Evolutionary conservation across 1,140 invertebrate genomes (phyloP), one percentile per base, ranked within the genome.

Genomic region (Holotrichia oblita): DNA sequence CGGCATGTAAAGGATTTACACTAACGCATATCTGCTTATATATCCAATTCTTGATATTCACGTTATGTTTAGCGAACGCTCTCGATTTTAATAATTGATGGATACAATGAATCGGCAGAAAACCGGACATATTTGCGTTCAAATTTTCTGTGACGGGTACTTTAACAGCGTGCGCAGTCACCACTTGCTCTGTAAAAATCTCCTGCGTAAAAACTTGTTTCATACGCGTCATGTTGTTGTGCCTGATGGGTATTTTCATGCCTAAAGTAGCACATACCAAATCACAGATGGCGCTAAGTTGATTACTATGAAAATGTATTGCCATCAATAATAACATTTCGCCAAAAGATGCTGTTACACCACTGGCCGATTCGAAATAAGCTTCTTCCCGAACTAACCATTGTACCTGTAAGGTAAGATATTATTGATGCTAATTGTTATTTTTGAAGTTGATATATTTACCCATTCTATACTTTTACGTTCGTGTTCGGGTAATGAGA

Each of bases 171-270:
- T 98, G 97, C 20, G 96, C 91, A 0, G 97, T 97, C 0, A 99
- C 96, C 42, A 99, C 96, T 89, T 98, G 97, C 87, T 99, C 97
- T 0, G 97, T 98, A 85, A 99, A 99, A 81, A 99, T 96, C 85
- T 99, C 97, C 84, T 98, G 96, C 2, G 95, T 99, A 84, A 99
- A 99, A 40, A 99, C 96, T 83, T 96, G 94, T 84, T 98, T 97
- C 87, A 99, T 96, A 74, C 95, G 90, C 0, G 94, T 94, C 61
- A 99, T 92, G 84, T 95, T 96, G 85, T 97, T 98, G 0, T 95
- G 94, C 75, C 97, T 89, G 6, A 98, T 96, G 0, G 94, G 92
- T 81, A 99, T 94, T 87, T 98, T 97, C 96, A 99, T 98, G 0
- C 96, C 97, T 0, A 99, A 88, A 14, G 97, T 98, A 8, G 96